Conservation (phyloP, 2,888 invertebrate species). For the Idaea straminata region DNA sequence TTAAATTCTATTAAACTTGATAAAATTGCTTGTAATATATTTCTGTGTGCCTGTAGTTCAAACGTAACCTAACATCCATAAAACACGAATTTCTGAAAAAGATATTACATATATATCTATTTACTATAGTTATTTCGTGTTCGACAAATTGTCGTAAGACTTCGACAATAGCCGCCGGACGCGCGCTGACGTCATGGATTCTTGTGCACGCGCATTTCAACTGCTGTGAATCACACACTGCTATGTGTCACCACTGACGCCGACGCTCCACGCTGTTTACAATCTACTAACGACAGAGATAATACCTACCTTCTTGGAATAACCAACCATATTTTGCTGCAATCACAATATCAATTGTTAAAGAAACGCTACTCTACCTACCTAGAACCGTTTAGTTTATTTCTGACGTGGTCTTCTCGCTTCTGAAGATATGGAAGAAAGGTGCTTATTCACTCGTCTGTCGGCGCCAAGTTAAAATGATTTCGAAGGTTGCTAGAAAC, state of each 20-base stretch:
- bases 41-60: too few relatives aligned
- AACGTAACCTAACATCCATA: too few relatives aligned
- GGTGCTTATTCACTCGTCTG: neutral
- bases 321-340: neutral
- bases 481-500: neutral
- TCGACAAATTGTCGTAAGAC: slow-evolving; percentile 24
- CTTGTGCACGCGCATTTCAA: slow-evolving; percentile 57
- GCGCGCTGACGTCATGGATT: slow-evolving; percentile 69
- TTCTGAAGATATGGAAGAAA: neutral
- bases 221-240: slow-evolving; percentile 63
- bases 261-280: slow-evolving; percentile 43
- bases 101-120: neutral
- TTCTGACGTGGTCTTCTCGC: neutral
- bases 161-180: slow-evolving; percentile 58
- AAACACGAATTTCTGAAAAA: neutral
- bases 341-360: neutral
- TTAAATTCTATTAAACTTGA: too few relatives aligned
- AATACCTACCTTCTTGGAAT: slow-evolving; percentile 47
- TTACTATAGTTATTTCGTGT: slow-evolving; percentile 4
- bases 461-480: neutral
- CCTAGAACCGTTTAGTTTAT: neutral
- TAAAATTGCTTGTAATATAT: too few relatives aligned
- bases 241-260: slow-evolving; percentile 65
- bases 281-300: slow-evolving; percentile 41
- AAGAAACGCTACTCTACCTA: neutral